Percentiles rank a stretch among this genome's conserved stretches.
Conservation (phyloP, 1,140 invertebrate species). For the Drosophila bocqueti region DNA sequence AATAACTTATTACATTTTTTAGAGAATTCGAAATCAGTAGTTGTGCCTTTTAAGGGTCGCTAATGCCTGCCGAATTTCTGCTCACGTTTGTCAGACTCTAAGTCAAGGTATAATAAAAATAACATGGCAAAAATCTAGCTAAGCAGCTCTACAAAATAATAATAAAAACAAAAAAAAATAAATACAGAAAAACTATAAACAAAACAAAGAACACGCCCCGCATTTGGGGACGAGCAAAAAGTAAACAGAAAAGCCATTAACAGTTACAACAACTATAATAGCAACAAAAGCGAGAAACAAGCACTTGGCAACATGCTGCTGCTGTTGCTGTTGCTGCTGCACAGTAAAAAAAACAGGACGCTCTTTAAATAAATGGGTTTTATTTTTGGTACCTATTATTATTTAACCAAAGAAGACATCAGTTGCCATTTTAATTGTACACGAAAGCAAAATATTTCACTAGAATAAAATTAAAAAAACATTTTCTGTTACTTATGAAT, state of each 20-base stretch:
- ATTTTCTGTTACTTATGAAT: no score
- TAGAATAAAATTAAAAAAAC: background rate
- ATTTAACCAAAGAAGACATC: background rate
- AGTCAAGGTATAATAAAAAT: slow-evolving; percentile 23
- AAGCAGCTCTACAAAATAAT: slow-evolving; percentile 37
- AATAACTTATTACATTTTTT: background rate
- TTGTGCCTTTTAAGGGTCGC: background rate
- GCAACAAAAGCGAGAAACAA: slow-evolving; percentile 41
- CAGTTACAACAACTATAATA: slow-evolving; percentile 47
- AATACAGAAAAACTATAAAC: slow-evolving; percentile 12
- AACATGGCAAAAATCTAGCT: slow-evolving; percentile 15
- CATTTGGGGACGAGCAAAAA: slow-evolving; percentile 63
- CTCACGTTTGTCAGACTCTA: slow-evolving; percentile 8
- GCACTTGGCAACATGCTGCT: slow-evolving; percentile 55
- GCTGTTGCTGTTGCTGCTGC: slow-evolving; percentile 17
- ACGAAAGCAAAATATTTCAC: background rate
- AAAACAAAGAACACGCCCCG: slow-evolving; percentile 68
- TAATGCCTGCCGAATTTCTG: background rate
- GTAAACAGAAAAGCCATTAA: slow-evolving; percentile 77
- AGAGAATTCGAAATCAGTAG: background rate
- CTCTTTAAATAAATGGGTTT: background rate
- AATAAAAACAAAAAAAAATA: background rate
- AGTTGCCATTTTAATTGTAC: no score
- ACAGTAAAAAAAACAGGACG: slow-evolving; percentile 18
- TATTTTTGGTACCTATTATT: background rate